A percentile compares a stretch with the other conserved stretches of the same genome.
phyloP scores from a whole-genome alignment of 2,113 vertebrate species.

The Romanogobio albipinnatus region DNA sequence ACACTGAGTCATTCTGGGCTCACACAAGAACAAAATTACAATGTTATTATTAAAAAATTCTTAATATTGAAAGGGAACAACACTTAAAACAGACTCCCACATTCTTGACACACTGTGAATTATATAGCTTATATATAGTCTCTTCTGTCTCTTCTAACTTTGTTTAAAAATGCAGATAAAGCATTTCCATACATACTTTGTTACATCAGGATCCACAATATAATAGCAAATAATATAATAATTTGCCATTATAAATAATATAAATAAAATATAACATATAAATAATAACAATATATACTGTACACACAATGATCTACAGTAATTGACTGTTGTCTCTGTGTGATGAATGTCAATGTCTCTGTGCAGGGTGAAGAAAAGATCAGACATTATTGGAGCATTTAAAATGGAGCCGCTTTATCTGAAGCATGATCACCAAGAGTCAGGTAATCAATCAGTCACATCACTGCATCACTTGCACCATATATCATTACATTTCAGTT shows the following conservation, averaged over 20 bases:
- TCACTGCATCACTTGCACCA: background rate
- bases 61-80: too few species aligned
- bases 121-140: background rate
- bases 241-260: background rate
- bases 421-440: slow-evolving; percentile 90
- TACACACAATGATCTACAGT: background rate
- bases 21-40: background rate
- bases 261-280: too few species aligned
- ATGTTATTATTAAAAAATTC: too few species aligned
- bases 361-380: slow-evolving; percentile 89
- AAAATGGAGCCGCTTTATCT: slow-evolving; percentile 93
- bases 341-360: background rate
- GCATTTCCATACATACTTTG: background rate
- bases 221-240: background rate
- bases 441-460: slow-evolving; percentile 74
- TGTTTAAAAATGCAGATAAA: background rate
- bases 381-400: slow-evolving; percentile 88
- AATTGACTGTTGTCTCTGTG: background rate
- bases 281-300: background rate
- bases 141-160: background rate
- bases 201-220: background rate
- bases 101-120: background rate
- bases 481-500: background rate
- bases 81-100: background rate
- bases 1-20: too few species aligned